Evolutionary conservation across 2,888 invertebrate genomes (phyloP), one percentile per base, ranked within the genome.

Genomic region (Ceramica pisi): DNA sequence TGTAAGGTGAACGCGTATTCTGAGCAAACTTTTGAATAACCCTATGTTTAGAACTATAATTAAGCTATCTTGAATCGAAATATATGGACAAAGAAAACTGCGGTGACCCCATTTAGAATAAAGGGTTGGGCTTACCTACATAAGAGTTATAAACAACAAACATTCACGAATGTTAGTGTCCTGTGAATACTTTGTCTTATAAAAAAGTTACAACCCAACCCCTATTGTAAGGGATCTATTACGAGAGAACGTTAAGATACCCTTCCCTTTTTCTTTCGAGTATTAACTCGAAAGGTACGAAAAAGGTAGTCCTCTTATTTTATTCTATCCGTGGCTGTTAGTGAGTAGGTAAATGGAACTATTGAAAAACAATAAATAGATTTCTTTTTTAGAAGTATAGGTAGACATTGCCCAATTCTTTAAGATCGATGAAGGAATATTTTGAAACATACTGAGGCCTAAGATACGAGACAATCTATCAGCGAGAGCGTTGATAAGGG

Each of bases 241-340:
- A 56, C 48, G 4, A 2, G 16, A 10, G 0, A 72, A 72, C 57
- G 74, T 72, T 51, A 50, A 38, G 57, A 51, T n/a, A 72, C 50
- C 72, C 23, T 67, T 66, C 74, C 21, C 57, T 51, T 66, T 66
- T 72, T 74, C 75, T 72, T 74, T 72, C 21, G 44, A 44, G 44
- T 46, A 50, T 38, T 59, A 72, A 59, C 67, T 46, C 7, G 56
- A 51, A 67, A 72, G 67, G 57, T 51, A 72, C 57, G 72, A 51
- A 26, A 53, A 59, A 72, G 50, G 66, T 38, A 50, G 23, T 6
- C 7, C 8, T 51, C 21, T 46, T 57, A 19, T 74, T 59, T 74
- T 66, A 67, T 74, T 72, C 35, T 10, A 14, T 35, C 50, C 50
- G 16, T 57, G 19, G 2, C 19, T 46, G 26, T 50, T 8, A 44